Conservation (phyloP, 2,888 invertebrate genomes). For the Trypoxylon attenuatum region DNA sequence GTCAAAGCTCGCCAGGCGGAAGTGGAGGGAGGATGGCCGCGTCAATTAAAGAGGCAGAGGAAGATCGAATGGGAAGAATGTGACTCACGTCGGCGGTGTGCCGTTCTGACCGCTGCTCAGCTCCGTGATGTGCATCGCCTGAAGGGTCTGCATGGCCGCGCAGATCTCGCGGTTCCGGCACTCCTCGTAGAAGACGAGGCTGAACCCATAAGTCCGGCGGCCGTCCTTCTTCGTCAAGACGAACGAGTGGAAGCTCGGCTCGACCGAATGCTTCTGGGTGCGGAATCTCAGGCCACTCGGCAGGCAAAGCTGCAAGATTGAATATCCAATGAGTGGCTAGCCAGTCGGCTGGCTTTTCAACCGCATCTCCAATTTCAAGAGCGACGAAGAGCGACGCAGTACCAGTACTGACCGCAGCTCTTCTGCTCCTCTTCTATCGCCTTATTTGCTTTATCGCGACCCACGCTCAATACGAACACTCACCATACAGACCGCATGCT, state of each 20-base stretch:
- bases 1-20: no score
- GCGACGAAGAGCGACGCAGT: no score
- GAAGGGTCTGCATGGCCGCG: conserved; percentile 96
- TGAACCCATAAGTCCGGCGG: conserved; percentile 94
- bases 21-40: no score
- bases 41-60: no score
- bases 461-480: no score
- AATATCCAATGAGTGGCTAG: no score
- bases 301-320: conserved; percentile 85
- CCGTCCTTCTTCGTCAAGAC: conserved; percentile 98
- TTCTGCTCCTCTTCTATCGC: no score
- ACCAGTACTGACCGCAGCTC: no score
- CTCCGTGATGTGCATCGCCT: conserved; percentile 94
- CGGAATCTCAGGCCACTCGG: conserved; percentile 96
- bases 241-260: conserved; percentile 96
- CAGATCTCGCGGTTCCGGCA: conserved; percentile 94
- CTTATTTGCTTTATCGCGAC: no score
- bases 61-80: not conserved
- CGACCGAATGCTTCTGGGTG: conserved; percentile 91
- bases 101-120: conserved; percentile 85
- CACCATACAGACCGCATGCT: conserved; percentile 97
- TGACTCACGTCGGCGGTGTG: conserved; percentile 70
- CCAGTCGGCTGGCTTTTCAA: no score
- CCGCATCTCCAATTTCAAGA: conserved; percentile 17
- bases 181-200: conserved; percentile 97